Base-by-base conservation (phyloP, 2,888 invertebrate species). In the Cerastis leucographa region DNA sequence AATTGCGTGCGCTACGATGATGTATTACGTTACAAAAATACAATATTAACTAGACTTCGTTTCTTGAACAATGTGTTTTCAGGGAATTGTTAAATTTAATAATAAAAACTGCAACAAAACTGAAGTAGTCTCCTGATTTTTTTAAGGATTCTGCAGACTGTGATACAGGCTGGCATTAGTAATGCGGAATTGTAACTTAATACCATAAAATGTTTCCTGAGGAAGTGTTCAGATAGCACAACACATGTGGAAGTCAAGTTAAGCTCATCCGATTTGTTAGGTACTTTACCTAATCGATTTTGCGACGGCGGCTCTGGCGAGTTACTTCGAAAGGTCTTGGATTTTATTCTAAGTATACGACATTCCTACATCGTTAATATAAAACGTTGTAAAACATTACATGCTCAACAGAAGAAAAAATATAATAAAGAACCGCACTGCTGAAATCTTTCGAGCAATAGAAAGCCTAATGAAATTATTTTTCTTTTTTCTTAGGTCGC, bases 1-100 rank as follows among this genome's bases (percentile, higher is more conserved):
- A 92, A 93, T 91, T 91, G 86, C 85, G 89, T 87, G 85, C 84
- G 87, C 82, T 86, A 76, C 74, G 78, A 77, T 74, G 67, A 80
- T 75, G 69, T 80, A 80, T 81, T 69, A 65, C 72, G 70, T 81
- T 83, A 87, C 83, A 80, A 82, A 83, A 87, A 73, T 77, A 75
- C 56, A 83, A 76, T 68, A 82, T 83, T 80, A 67, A 78, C 54
- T 70, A 44, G 61, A 25, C 54, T 71, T 49, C 17, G 46, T 35
- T 12, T 11, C 22, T 11, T 49, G n/a, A 62, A 56, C 49, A 69
- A 61, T n/a, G 40, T n/a, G 29, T 42, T 71, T 80, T 51, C 9
- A 5, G 35, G 5, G 25, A 35, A 44, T 70, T 73, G 14, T 62
- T 44, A 51, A 54, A 54, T 35, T 61, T 74, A 44, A 9, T 14